A percentile compares a stretch with the other conserved stretches of the same genome.
Evolutionary conservation across 2,113 vertebrate species (phyloP).

Genomic region (Notothenia rossii): DNA sequence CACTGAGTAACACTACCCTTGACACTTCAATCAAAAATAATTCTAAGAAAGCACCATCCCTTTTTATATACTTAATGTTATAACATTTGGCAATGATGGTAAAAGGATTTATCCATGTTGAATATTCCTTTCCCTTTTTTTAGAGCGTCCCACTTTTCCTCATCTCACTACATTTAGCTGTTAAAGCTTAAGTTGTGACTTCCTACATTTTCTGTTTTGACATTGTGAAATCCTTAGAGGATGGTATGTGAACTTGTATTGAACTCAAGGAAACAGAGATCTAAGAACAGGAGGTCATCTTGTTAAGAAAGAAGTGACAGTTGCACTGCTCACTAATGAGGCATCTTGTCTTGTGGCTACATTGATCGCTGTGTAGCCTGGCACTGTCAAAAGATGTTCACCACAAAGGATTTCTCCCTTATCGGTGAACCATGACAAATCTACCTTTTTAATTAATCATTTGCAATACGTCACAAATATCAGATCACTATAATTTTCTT

Average conservation of each 20-base stretch:
- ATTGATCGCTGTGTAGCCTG: neutral
- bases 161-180: neutral
- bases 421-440: neutral
- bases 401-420: neutral
- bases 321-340: neutral
- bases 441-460: neutral
- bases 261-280: too few species aligned
- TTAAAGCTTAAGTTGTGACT: too few species aligned
- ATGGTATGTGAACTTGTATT: too few species aligned
- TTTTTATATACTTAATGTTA: too few species aligned
- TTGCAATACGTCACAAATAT: neutral
- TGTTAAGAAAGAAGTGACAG: neutral
- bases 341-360: neutral
- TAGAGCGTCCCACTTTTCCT: neutral
- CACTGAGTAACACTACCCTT: slow-evolving; percentile 12
- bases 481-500: neutral
- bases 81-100: neutral
- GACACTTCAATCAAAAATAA: neutral
- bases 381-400: neutral
- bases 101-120: neutral
- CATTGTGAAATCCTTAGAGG: too few species aligned
- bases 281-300: neutral
- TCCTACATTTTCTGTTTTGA: too few species aligned
- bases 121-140: too few species aligned
- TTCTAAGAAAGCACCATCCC: neutral